Conservation (phyloP, 2,888 invertebrate species). For the Xylophagus ater region DNA sequence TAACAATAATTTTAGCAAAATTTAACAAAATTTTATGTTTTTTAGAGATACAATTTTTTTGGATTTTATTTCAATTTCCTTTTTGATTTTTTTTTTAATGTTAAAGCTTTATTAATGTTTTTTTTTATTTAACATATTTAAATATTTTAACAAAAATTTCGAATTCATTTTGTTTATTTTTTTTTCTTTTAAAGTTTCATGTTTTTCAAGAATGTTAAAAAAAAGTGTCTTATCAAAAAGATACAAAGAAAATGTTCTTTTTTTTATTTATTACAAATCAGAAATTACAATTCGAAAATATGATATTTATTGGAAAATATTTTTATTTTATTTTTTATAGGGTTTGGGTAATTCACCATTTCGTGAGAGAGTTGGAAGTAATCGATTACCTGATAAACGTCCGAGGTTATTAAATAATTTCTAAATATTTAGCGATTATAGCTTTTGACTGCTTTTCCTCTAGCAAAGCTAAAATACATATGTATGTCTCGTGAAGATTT, state of each 20-base stretch:
- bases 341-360: conserved; percentile 67
- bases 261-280: conserved; percentile 1
- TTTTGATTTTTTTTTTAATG: conserved; percentile 14
- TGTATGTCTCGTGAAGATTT: too few relatives aligned
- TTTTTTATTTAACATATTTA: conserved; percentile 6
- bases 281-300: neutral
- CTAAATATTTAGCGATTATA: conserved; percentile 6
- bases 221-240: too few relatives aligned
- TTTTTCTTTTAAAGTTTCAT: conserved; percentile 1
- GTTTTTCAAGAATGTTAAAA: too few relatives aligned
- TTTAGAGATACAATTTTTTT: conserved; percentile 7
- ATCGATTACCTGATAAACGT: conserved; percentile 70
- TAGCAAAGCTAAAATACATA: too few relatives aligned
- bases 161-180: neutral
- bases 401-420: conserved; percentile 59
- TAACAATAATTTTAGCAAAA: conserved; percentile 4
- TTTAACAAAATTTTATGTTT: conserved; percentile 9
- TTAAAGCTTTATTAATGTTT: conserved; percentile 18
- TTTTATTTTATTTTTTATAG: conserved; percentile 25
- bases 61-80: conserved; percentile 6
- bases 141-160: neutral
- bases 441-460: conserved; percentile 9
- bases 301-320: too few relatives aligned
- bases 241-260: conserved; percentile 1
- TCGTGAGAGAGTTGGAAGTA: conserved; percentile 81